Base-by-base conservation (phyloP, 92 coral and sea anemone species). In the Plumapathes pennacea region DNA sequence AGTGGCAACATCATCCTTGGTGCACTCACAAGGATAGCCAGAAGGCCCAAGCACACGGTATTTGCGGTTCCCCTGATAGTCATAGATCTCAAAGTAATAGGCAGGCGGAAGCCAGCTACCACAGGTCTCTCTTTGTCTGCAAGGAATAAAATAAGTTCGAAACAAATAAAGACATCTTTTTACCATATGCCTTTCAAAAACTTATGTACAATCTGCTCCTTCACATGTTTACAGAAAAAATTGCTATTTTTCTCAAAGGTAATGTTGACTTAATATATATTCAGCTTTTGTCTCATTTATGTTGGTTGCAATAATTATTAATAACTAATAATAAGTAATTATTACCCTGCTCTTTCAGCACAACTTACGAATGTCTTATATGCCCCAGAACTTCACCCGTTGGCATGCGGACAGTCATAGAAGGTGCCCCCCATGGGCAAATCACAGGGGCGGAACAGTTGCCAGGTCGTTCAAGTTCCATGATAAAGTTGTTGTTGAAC, bases 71-170 rank as follows among this genome's bases (percentile, higher is more conserved):
- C 92, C 89, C 4, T 78, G 61, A 28, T 69, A 57, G 91, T 80
- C 67, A 38, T 68, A 76, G 11, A 91, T 38, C 8, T 91, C 89
- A 26, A 88, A 91, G 69, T 87, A 91, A 10, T 38, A 40, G 0
- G 96, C 83, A 21, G 97, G 96, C 31, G 82, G 85, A 43, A 91
- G 56, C 43, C 96, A 91, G 30, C 87, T 56, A 21, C 64, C 77
- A 21, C 89, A 88, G 15, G 97, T 91, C 67, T 91, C 97, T 34
- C 97, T 80, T 13, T 85, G 46, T 32, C 97, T 91, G n/a, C n/a
- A n/a, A n/a, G n/a, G n/a, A n/a, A n/a, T n/a, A n/a, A n/a, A n/a
- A n/a, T n/a, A n/a, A n/a, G n/a, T n/a, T n/a, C n/a, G n/a, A n/a
- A n/a, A n/a, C n/a, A n/a, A n/a, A n/a, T n/a, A n/a, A n/a, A n/a